Percentiles rank a stretch among this genome's conserved stretches.
Evolutionary conservation across 2,888 invertebrate species (phyloP).

Genomic region (Eupithecia tripunctaria): DNA sequence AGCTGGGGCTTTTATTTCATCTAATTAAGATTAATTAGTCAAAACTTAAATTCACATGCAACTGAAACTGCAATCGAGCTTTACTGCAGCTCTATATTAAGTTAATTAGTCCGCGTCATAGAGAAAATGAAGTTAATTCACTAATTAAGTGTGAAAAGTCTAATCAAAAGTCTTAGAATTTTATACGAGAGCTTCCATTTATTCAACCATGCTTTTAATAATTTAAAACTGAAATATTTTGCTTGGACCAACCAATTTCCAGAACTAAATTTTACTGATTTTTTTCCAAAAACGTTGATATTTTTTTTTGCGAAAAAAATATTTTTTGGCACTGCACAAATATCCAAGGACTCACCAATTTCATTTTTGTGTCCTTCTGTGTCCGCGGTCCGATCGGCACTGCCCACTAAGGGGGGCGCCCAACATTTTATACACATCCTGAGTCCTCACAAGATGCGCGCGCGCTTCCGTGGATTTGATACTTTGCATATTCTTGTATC

Average conservation of each 20-base stretch:
- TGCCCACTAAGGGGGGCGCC: conserved; percentile 68
- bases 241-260: not conserved
- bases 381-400: conserved; percentile 68
- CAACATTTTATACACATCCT: conserved; percentile 77
- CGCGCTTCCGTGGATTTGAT: conserved; percentile 58
- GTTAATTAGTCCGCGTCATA: conserved; percentile 5
- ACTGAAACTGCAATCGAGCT: not conserved
- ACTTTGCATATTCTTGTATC: conserved; percentile 18
- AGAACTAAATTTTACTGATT: conserved; percentile 3
- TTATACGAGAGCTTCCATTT: conserved; percentile 5
- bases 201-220: not conserved
- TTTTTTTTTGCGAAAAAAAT: conserved; percentile 1
- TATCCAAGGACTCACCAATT: conserved; percentile 80
- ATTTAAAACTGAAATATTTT: too few relatives aligned
- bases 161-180: conserved; percentile 34
- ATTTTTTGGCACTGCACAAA: conserved; percentile 51
- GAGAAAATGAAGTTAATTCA: conserved; percentile 6
- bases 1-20: not conserved
- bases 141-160: conserved; percentile 13
- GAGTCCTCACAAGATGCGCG: conserved; percentile 68
- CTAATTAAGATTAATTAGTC: not conserved
- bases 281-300: conserved; percentile 5
- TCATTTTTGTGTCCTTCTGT: conserved; percentile 80
- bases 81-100: conserved; percentile 1
- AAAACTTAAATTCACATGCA: not conserved